These are phyloP conservation scores for Colistium nudipinnis DNA, from an alignment of 2,113 vertebrate species.

Conservation along the genomic window DNA sequence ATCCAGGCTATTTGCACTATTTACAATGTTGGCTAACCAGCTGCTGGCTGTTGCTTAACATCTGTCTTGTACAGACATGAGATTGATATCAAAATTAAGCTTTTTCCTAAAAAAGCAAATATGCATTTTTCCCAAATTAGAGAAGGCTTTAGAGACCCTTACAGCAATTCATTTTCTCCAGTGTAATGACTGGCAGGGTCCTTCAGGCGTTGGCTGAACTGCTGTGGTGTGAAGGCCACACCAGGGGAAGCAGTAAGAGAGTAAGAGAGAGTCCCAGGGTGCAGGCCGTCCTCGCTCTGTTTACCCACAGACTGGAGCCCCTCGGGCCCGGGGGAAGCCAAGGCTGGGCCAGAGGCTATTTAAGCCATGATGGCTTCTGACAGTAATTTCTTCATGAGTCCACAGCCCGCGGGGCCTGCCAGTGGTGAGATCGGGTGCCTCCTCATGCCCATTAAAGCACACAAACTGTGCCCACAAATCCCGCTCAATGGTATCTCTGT, in stretches of 20 bases:
- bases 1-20: background rate
- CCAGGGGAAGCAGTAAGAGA: conserved; percentile 40
- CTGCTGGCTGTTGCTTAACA: background rate
- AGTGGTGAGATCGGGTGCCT: conserved; percentile 74
- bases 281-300: conserved; percentile 64
- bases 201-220: conserved; percentile 26
- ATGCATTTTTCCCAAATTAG: conserved; percentile 3
- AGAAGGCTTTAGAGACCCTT: conserved; percentile 63
- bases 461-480: conserved; percentile 78
- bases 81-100: background rate
- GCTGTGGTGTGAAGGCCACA: conserved; percentile 44
- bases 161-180: conserved; percentile 58
- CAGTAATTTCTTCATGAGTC: conserved; percentile 81
- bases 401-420: conserved; percentile 63
- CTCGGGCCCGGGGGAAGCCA: conserved; percentile 51
- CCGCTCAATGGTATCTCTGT: conserved; percentile 81
- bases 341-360: conserved; percentile 71
- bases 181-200: conserved; percentile 33
- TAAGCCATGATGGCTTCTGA: conserved; percentile 78
- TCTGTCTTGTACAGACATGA: background rate
- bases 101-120: background rate
- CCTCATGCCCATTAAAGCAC: conserved; percentile 77
- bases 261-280: conserved; percentile 52
- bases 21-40: background rate
- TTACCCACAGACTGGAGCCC: conserved; percentile 73